Percentiles rank a stretch among this genome's conserved stretches.
These are phyloP conservation scores for Adelphocoris suturalis DNA, from an alignment of 2,888 invertebrate species.

Conservation along the genomic window DNA sequence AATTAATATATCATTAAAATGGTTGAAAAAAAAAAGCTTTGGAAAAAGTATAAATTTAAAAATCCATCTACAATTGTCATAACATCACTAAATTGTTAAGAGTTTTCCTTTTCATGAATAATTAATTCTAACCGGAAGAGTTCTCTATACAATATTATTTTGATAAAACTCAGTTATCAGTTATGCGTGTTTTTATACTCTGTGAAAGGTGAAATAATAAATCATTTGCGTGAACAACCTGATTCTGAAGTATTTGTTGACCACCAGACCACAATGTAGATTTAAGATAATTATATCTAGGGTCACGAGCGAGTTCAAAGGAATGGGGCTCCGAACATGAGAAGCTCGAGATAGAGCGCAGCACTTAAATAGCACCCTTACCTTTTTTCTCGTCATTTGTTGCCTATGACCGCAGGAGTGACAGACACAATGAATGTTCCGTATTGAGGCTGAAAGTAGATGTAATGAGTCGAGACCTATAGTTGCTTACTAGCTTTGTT, in stretches of 20 bases:
- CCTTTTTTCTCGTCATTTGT: no score
- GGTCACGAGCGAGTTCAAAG: no score
- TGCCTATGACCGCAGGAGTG: no score
- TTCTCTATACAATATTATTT: constrained; percentile 56
- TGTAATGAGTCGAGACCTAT: no score
- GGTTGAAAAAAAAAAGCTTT: constrained; percentile 61
- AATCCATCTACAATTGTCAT: constrained; percentile 43
- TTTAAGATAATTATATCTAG: no score
- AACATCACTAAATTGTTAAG: constrained; percentile 58
- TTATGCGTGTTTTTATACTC: constrained; percentile 67
- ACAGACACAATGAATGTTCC: no score
- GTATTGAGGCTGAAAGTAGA: no score
- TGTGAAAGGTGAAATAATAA: constrained; percentile 64
- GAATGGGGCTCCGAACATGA: no score
- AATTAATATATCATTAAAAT: constrained; percentile 28
- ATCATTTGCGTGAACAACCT: constrained; percentile 58
- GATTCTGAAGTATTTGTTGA: not conserved
- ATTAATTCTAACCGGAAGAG: constrained; percentile 44
- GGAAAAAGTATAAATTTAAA: constrained; percentile 56
- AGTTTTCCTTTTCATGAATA: constrained; percentile 57
- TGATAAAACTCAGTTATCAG: constrained; percentile 61
- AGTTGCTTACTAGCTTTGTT: no score
- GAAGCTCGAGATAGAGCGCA: no score
- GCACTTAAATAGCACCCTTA: no score
- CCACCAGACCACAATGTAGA: not conserved